Evolutionary conservation across 2,888 invertebrate genomes (phyloP), one percentile per base, ranked within the genome.

Genomic region (Pristionchus entomophagus): DNA sequence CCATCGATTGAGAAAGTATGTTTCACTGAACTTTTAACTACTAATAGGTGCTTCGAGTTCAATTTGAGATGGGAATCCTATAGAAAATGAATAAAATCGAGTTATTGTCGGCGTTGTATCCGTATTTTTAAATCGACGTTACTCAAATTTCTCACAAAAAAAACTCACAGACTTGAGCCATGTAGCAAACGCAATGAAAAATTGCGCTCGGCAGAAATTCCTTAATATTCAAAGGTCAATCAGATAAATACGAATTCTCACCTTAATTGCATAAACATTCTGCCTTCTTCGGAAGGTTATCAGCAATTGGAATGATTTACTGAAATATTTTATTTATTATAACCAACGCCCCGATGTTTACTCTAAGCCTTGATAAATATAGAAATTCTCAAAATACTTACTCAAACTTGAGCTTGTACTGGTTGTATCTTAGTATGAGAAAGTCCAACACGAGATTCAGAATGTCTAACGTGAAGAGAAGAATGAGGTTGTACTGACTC

Each of bases 251-350:
- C 22, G 2, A 14, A 65, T 65, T 35, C 35, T 73, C 10, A 73
- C 73, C 73, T 73, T 22, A 41, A 84, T 84, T 1, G 83, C 56
- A 17, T 84, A 84, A 8, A 84, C 83, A 49, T 65, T 84, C 35
- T 84, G 83, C 22, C 38, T 8, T 10, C 83, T 1, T 32, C 65
- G 65, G 22, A 84, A 84, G 2, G 82, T 82, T 41, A 41, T 29
- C 35, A 10, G 12, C 12, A 82, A 8, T 0, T 82, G 22, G 59
- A 32, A 82, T 0, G 56, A 59, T 26, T 82, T 82, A n/a, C 82
- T 82, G 59, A 8, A 82, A 82, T 80, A n/a, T 49, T 49, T 32
- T 26, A 22, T 81, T 2, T n/a, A 2, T 32, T 51, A n/a, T n/a
- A n/a, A n/a, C n/a, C n/a, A n/a, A n/a, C n/a, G n/a, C n/a, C n/a